Percentiles rank a stretch among this genome's conserved stretches.
Conservation (phyloP, 2,113 vertebrate species). For the Potamarius usumacintae region DNA sequence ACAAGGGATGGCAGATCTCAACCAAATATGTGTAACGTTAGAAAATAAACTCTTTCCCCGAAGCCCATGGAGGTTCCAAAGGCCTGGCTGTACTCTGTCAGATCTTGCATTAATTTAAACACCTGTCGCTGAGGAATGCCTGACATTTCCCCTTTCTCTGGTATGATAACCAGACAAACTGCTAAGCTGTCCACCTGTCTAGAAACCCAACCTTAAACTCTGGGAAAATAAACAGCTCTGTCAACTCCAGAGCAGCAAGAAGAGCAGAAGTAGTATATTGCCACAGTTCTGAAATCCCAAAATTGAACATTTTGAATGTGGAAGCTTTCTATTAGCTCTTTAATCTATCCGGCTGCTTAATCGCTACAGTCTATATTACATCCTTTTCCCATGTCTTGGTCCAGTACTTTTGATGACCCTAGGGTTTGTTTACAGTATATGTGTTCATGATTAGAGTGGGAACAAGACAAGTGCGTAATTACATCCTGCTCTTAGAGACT, state of each 20-base stretch:
- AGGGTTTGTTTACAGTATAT: slow-evolving; percentile 23
- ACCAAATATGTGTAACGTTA: slow-evolving; percentile 15
- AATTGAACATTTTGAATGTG: not conserved
- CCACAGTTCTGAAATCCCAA: not conserved
- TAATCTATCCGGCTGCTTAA: not conserved
- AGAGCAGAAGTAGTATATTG: not conserved
- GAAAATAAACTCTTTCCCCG: slow-evolving; percentile 20
- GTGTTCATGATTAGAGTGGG: slow-evolving; percentile 43
- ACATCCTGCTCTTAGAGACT: slow-evolving; percentile 24
- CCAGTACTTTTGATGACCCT: slow-evolving; percentile 19
- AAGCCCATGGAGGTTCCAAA: slow-evolving; percentile 1
- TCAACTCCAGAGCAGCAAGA: slow-evolving; percentile 19
- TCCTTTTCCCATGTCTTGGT: slow-evolving; percentile 11
- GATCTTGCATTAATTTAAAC: slow-evolving; percentile 73
- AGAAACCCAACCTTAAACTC: slow-evolving; percentile 43
- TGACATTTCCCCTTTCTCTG: slow-evolving; percentile 65
- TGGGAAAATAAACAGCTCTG: slow-evolving; percentile 46
- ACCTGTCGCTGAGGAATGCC: slow-evolving; percentile 78
- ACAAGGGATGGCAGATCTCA: slow-evolving; percentile 25
- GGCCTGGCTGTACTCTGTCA: slow-evolving; percentile 44
- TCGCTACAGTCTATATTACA: slow-evolving; percentile 1
- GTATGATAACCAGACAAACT: slow-evolving; percentile 55
- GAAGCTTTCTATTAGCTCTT: not conserved
- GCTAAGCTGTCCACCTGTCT: slow-evolving; percentile 71
- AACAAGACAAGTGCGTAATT: slow-evolving; percentile 47